Evolutionary conservation across 2,888 invertebrate genomes (phyloP), one percentile per base, ranked within the genome.

Genomic region (Caenorhabditis zanzibari): DNA sequence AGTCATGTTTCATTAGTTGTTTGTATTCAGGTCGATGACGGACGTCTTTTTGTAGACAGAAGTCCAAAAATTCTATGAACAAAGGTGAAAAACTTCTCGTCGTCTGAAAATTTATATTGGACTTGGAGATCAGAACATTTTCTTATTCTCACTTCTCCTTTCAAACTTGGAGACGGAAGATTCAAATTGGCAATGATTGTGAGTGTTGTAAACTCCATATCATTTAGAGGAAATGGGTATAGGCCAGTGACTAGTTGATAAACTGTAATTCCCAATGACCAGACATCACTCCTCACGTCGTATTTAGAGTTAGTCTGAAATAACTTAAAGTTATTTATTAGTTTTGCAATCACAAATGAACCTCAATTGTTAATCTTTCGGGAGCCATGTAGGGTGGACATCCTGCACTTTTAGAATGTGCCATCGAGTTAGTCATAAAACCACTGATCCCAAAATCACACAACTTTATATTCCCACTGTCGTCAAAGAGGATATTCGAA

Each of bases 341-440:
- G 7, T 32, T 7, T 32, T 32, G 32, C 56, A 58, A n/a, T n/a
- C n/a, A n/a, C n/a, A n/a, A n/a, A n/a, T n/a, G n/a, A n/a, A 86
- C 86, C 66, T 81, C 81, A 28, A 84, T 79, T 4, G 82, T 76
- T 38, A 87, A 77, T 61, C 87, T 52, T 54, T 87, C 87, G 0
- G 87, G 97, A 90, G 98, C 97, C 97, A 98, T 97, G 92, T 98
- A 98, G 1, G 98, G 98, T n/a, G 97, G 97, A 94, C 98, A 98
- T 59, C 98, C 98, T 2, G 97, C 98, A 73, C 94, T 97, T 26
- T 82, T 79, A 14, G 86, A 84, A 63, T 79, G 71, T 56, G 80
- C 74, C 58, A 72, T 97, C 64, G 98, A 98, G 94, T 98, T 97
- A 49, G 98, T 98, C 86, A 98, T 94, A 82, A 69, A 82, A 19